Evolutionary conservation across 1,140 invertebrate species (phyloP), one percentile per base, ranked within the genome.

Genomic region (Halotydeus destructor): DNA sequence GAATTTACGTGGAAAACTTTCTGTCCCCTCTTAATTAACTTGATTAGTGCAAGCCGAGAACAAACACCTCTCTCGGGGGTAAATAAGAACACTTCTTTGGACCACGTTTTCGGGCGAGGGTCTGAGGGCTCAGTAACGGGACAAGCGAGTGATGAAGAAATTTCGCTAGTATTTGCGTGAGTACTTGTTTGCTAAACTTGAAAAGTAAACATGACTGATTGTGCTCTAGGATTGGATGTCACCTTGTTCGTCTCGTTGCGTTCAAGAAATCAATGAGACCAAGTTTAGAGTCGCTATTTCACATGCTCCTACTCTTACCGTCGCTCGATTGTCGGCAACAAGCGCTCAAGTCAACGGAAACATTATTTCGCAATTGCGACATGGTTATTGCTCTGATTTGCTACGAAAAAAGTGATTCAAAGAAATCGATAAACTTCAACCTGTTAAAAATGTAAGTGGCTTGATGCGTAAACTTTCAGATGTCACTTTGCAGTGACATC

Each of bases 221-320:
- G 31, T 45, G 51, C 64, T 61, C 25, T 57, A 86, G 81, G 58
- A 83, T 85, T 57, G 78, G 80, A 8, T 78, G 78, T 19, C 78
- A 88, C 56, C 57, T 93, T 40, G 75, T 89, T 1, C 67, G 82
- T 24, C 60, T 89, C 24, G 78, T 88, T 3, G 85, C 84, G 0
- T 74, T 74, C 41, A 75, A 82, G 21, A 72, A 75, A 1, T 77
- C 77, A 8, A 62, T 89, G 39, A 64, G 84, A 14, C 82, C 84
- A 12, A 82, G 88, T 28, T 59, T 91, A 42, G 83, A 91, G 57
- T 84, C 83, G 0, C 64, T 91, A 2, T 89, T 88, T 57, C 83
- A 89, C 60, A 66, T 83, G 26, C 86, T 89, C 77, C 60, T 89
- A 0, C 60, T 89, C 0, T 78, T 86, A 60, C 81, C 83, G 21